phyloP scores from a whole-genome alignment of 2,888 invertebrate species.

The Drosophila peninsularis region DNA sequence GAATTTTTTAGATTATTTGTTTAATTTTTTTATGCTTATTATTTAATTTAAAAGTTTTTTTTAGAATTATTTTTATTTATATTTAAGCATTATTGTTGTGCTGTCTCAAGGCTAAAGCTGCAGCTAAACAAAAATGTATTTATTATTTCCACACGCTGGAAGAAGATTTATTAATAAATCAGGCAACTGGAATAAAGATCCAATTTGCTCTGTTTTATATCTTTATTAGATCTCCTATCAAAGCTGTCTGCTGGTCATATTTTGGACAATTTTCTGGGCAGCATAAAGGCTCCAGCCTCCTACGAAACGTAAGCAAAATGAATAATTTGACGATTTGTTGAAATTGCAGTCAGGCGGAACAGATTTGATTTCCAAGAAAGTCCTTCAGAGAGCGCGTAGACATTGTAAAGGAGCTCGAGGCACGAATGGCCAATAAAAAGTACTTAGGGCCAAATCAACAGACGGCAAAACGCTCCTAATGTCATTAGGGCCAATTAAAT shows the following conservation, averaged over 20 bases:
- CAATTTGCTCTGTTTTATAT: background rate
- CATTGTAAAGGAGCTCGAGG: background rate
- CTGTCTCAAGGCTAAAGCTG: too few relatives aligned
- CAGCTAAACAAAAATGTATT: background rate
- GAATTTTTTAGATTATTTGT: too few relatives aligned
- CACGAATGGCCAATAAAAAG: slow-evolving; percentile 22
- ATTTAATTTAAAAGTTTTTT: too few relatives aligned
- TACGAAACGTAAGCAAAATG: background rate
- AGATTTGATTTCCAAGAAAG: background rate
- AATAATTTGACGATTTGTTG: slow-evolving; percentile 3
- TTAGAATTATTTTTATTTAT: too few relatives aligned
- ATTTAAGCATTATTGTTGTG: too few relatives aligned
- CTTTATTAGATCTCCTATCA: background rate
- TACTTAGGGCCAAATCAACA: slow-evolving; percentile 21
- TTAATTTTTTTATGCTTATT: too few relatives aligned
- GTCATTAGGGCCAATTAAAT: slow-evolving; percentile 38
- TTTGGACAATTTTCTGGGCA: background rate
- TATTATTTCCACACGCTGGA: too few relatives aligned
- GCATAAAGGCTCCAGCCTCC: background rate
- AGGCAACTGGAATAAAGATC: background rate
- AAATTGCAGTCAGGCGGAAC: background rate
- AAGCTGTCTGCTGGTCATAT: background rate
- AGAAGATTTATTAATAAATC: background rate
- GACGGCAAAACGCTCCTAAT: background rate
- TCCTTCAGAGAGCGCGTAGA: background rate